phyloP scores from a whole-genome alignment of 2,113 vertebrate species.

The Sorex fumeus region DNA sequence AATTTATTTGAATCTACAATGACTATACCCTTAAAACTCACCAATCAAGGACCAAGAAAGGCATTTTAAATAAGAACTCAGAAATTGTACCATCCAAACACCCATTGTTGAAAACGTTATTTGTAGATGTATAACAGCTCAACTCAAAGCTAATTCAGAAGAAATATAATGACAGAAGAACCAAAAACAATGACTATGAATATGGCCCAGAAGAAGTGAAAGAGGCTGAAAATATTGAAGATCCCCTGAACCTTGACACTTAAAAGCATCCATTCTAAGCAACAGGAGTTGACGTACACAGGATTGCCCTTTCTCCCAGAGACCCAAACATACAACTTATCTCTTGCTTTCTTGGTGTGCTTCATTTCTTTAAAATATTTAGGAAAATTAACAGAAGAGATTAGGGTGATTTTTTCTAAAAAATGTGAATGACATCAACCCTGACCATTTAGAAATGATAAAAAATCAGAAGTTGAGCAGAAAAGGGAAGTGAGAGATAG shows the following conservation, averaged over 20 bases:
- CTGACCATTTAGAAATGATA: conserved; percentile 75
- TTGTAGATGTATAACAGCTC: conserved; percentile 1
- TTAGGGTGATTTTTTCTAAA: conserved; percentile 70
- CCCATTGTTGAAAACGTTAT: neutral
- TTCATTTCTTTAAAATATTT: conserved; percentile 59
- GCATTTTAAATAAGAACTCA: conserved; percentile 28
- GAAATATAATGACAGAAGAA: conserved; percentile 34
- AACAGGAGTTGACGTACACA: conserved; percentile 48
- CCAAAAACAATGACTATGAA: neutral
- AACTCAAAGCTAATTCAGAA: conserved; percentile 33
- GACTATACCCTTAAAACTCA: neutral
- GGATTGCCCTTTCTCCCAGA: conserved; percentile 57
- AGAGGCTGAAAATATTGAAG: conserved; percentile 49
- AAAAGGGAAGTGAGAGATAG: conserved; percentile 81
- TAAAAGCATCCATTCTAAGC: conserved; percentile 44
- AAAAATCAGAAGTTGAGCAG: conserved; percentile 75
- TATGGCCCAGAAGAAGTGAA: conserved; percentile 41
- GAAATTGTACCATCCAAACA: conserved; percentile 26
- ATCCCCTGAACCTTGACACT: conserved; percentile 65
- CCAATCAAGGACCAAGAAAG: neutral
- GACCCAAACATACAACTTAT: conserved; percentile 21
- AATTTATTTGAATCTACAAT: conserved; percentile 30
- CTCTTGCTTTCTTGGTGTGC: neutral
- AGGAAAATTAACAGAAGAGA: conserved; percentile 52
- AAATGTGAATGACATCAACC: conserved; percentile 77